A percentile compares a stretch with the other conserved stretches of the same genome.
These are phyloP conservation scores for Phyllotis vaccarum DNA, from an alignment of 2,797 vertebrate species.

Conservation along the genomic window DNA sequence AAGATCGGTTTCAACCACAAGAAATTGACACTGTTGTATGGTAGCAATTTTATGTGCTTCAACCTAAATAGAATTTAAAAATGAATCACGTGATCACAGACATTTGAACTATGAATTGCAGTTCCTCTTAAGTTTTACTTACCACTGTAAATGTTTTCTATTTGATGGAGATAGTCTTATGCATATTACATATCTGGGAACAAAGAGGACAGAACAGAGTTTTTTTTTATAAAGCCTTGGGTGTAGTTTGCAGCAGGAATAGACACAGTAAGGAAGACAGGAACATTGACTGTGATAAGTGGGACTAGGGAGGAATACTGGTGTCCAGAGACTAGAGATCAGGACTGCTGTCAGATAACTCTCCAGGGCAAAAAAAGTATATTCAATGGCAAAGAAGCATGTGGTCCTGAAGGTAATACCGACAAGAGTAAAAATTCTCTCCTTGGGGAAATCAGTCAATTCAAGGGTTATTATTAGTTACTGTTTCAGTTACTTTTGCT, in stretches of 20 bases:
- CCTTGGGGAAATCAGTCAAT: not conserved
- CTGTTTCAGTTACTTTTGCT: not conserved
- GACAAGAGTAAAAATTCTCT: not conserved
- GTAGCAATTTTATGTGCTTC: not conserved
- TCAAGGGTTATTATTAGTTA: not conserved
- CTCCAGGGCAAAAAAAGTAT: not conserved
- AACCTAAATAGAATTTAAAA: not conserved
- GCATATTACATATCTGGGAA: not conserved
- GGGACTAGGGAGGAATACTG: not conserved
- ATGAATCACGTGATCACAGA: not conserved
- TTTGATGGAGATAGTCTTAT: not conserved
- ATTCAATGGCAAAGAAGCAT: not conserved
- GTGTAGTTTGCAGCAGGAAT: not conserved
- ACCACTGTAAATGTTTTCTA: not conserved
- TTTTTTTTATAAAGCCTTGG: not conserved
- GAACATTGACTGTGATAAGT: not conserved
- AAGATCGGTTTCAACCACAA: not conserved
- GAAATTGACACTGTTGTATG: not conserved
- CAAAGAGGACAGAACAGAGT: not conserved
- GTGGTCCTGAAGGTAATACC: not conserved
- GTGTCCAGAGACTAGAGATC: not conserved
- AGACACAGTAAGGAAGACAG: too few relatives aligned
- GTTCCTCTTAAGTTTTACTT: not conserved
- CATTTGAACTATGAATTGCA: not conserved
- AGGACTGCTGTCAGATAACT: too few relatives aligned